Conservation (phyloP, 2,888 invertebrate species). For the Busseola fusca region DNA sequence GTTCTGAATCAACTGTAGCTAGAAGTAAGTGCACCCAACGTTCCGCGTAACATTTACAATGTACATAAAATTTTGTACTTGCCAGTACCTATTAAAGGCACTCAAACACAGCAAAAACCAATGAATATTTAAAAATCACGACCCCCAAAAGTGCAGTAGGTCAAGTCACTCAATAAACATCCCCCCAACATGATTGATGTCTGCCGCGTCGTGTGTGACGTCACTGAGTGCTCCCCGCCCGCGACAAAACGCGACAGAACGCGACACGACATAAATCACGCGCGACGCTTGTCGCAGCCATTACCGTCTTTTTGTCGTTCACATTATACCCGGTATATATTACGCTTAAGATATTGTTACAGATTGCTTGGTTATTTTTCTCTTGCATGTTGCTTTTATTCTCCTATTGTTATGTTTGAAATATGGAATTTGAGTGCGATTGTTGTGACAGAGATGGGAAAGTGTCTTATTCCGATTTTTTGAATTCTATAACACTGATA, state of each 20-base stretch:
- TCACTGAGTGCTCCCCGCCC: slow-evolving; percentile 40
- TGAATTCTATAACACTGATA: background rate
- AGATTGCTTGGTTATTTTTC: slow-evolving; percentile 68
- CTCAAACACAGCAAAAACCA: slow-evolving; percentile 16
- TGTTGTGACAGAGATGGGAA: slow-evolving; percentile 35
- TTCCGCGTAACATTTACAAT: no score
- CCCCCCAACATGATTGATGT: slow-evolving; percentile 42
- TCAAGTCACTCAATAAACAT: slow-evolving; percentile 47
- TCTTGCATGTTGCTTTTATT: slow-evolving; percentile 57
- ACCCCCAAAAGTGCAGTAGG: slow-evolving; percentile 44
- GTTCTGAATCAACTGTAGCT: background rate
- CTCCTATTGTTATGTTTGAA: slow-evolving; percentile 54
- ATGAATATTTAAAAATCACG: slow-evolving; percentile 6
- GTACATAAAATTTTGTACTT: background rate
- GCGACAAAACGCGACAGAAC: slow-evolving; percentile 51
- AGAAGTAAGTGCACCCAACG: background rate
- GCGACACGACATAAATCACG: slow-evolving; percentile 64
- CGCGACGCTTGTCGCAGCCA: slow-evolving; percentile 68
- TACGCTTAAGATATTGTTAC: slow-evolving; percentile 72
- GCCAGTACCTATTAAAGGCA: slow-evolving; percentile 2
- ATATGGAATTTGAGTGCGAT: slow-evolving; percentile 51
- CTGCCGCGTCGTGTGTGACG: slow-evolving; percentile 43
- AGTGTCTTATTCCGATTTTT: slow-evolving; percentile 13
- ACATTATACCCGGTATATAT: slow-evolving; percentile 65
- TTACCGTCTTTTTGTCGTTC: slow-evolving; percentile 73